Base-by-base conservation (phyloP, 2,888 invertebrate species). In the Drosophila meridiana region DNA sequence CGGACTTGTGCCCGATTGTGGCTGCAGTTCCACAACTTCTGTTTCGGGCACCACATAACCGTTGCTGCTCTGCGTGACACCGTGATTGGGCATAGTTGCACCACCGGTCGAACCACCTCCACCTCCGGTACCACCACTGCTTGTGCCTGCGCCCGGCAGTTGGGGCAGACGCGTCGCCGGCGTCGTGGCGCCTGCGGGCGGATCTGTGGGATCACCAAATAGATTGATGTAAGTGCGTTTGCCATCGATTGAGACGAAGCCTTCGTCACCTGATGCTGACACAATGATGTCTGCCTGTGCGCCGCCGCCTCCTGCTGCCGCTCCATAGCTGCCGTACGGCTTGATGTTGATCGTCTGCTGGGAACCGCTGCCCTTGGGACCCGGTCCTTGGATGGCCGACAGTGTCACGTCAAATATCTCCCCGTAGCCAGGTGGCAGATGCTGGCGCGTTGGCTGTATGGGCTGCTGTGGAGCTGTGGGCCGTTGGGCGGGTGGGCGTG, bases 211-310 rank as follows among this genome's bases (percentile, higher is more conserved):
- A 86, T 95, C 96, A 73, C 96, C 97, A 92, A 97, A 97, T 48
- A 98, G 94, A 93, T 97, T 97, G 82, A 98, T 94, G 91, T 98
- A 97, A 0, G 97, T 98, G 86, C 97, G 94, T 93, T 98, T 97
- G 43, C 98, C 98, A 91, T 98, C 98, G 68, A 98, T 98, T 32
- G 97, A 98, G 20, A 98, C 98, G 93, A 97, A 98, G 34, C 97
- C 97, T 89, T 97, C 96, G 55, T 96, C 96, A 26, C 96, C 96
- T 7, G 96, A 95, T 4, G 97, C 95, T 0, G 97, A 96, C 3
- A 97, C 95, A 61, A 98, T 97, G 56, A 97, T 96, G 87, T 97
- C 97, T 28, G 91, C 93, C 58, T 93, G 94, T n/a, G 69, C 56
- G 2, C 55, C 62, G 1, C 28, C 77, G 2, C 56, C 80, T 1